phyloP scores from a whole-genome alignment of 2,888 invertebrate species.

The Ommatoiulus sabulosus region DNA sequence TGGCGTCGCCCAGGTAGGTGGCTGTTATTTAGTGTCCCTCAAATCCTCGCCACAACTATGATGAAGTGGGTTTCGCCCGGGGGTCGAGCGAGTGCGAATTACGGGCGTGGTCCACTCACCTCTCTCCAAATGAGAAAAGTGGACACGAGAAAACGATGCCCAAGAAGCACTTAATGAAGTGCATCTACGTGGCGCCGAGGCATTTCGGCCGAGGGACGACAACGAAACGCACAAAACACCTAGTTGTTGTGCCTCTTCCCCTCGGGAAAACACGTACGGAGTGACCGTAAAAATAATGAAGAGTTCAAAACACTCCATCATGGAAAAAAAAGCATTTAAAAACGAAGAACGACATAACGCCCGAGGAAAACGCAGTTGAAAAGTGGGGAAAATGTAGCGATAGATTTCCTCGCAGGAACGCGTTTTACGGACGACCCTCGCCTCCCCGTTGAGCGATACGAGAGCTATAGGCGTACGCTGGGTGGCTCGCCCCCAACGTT shows the following conservation, averaged over 20 bases:
- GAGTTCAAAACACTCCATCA: constrained; percentile 24
- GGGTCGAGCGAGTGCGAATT: background rate
- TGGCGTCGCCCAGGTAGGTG: background rate
- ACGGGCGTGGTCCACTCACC: constrained; percentile 22
- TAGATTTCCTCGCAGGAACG: background rate
- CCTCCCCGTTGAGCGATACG: background rate
- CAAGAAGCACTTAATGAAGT: constrained; percentile 34
- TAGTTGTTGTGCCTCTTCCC: constrained; percentile 4
- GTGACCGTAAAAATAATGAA: constrained; percentile 12
- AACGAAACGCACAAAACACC: background rate
- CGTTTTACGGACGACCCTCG: background rate
- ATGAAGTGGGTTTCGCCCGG: constrained; percentile 18
- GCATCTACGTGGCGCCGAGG: background rate
- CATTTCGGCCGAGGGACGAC: constrained; percentile 15
- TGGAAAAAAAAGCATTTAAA: constrained; percentile 50
- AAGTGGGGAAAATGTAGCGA: background rate
- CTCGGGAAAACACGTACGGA: background rate
- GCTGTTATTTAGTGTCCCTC: background rate
- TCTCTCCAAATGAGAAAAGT: constrained; percentile 28
- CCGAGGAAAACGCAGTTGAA: constrained; percentile 37
- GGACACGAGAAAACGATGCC: constrained; percentile 28
- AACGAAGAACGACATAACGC: background rate
- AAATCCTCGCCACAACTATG: background rate
- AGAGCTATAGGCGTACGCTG: background rate
- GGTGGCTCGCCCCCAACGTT: constrained; percentile 14